phyloP scores from a whole-genome alignment of 2,113 vertebrate species.

The Zosterops pallidus region DNA sequence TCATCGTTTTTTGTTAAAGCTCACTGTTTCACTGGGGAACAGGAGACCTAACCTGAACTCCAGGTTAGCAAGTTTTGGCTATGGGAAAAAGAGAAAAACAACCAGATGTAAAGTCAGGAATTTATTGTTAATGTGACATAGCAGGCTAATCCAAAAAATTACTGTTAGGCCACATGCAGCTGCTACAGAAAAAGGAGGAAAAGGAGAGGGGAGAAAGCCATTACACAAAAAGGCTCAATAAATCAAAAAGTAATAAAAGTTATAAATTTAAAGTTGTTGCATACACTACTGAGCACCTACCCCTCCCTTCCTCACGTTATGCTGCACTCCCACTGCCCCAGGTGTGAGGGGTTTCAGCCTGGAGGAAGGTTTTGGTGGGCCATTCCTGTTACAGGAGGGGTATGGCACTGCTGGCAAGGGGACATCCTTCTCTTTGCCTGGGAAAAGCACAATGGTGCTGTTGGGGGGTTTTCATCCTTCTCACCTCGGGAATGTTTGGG shows the following conservation, averaged over 20 bases:
- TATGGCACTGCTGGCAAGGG: background rate
- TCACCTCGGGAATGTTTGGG: accelerated
- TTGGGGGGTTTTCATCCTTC: background rate
- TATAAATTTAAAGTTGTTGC: background rate
- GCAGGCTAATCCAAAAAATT: background rate
- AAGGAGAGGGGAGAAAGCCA: background rate
- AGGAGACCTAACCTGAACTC: background rate
- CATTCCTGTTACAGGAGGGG: accelerated
- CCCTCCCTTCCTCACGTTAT: accelerated
- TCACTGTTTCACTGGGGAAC: background rate
- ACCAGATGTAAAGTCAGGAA: background rate
- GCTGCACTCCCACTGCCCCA: background rate
- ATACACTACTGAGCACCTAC: accelerated
- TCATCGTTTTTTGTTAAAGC: background rate
- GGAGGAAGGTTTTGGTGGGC: background rate
- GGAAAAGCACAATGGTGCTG: background rate
- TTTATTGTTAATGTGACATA: background rate
- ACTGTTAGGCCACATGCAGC: background rate
- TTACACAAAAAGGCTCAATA: background rate
- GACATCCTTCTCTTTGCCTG: background rate
- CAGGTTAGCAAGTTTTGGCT: background rate
- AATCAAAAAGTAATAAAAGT: background rate
- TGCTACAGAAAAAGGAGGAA: background rate
- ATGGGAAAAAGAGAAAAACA: background rate
- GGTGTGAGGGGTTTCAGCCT: accelerated